Base-by-base conservation (phyloP, 37 sponge, comb jelly and placozoan species). In the Bolinopsis microptera region DNA sequence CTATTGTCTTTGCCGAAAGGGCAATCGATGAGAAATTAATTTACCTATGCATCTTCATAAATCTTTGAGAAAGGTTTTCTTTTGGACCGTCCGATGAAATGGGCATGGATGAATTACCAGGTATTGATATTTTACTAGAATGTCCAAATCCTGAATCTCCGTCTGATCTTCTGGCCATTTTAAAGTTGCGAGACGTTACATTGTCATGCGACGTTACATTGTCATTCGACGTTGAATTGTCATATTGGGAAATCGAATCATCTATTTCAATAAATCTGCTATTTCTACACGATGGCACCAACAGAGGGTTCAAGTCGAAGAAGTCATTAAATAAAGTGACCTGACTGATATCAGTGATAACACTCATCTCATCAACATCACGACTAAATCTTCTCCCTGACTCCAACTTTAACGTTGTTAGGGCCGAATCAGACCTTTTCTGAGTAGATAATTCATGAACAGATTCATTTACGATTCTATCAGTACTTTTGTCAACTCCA, bases 251-350 rank as follows among this genome's bases (percentile, higher is more conserved):
- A 48, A 48, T 13, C 5, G 61, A 48, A 48, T 48, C 61, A 48
- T 48, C 61, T 48, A 48, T 13, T 18, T 48, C 61, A 48, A 13
- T 13, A 48, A 13, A 18, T 18, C 9, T 48, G 61, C 13, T 48
- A 13, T 48, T 13, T 5, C 13, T 48, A 48, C 9, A 48, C 61
- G 61, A 13, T 21, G 90, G 90, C 0, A 86, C 26, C 1, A 86
- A 48, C 0, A n/a, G 28, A 0, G 90, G 90, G 48, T 86, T 86
- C 36, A 36, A 3, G n/a, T 35, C 41, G 48, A 86, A 86, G 90
- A 86, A 86, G 0, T 39, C 90, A 13, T 40, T 23, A 13, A 39
- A 32, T 3, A 77, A 32, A 16, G 80, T 32, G 1, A 36, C 9
- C 36, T 77, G 80, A 35, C 80, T 77, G 2, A 70, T 26, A 3